Base-by-base conservation (phyloP, 2,888 invertebrate species). In the Horisme vitalbata region DNA sequence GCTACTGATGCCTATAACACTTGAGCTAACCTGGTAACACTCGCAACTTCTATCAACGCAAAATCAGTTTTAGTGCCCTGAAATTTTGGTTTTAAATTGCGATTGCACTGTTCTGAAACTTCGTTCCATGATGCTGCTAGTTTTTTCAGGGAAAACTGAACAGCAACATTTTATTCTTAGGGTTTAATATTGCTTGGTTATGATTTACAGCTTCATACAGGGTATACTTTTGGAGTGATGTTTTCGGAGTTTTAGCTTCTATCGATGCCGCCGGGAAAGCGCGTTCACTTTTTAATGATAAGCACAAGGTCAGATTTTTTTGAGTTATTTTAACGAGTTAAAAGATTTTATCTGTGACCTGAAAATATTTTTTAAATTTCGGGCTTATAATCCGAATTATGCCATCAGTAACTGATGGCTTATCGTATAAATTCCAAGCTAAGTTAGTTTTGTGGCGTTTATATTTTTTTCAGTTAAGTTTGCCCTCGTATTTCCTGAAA, bases 241-340 rank as follows among this genome's bases (percentile, higher is more conserved):
- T 5, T 21, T 7, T 9, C 1, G 4, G 24, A 9, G 5, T 10
- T 9, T 4, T 10, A 9, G 7, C 12, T 27, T 13, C 38, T 32
- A 41, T 36, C 45, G 68, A 63, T 63, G 62, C 65, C 55, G 20
- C 11, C 26, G 10, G 11, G 23, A 28, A 41, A 41, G 5, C 20
- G 13, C 61, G 62, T 59, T 65, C 61, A 60, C 57, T 55, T 55
- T 62, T 61, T 71, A 71, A 71, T 70, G 72, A 71, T 71, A 69
- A 68, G 65, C 62, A 5, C 24, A 47, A 47, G 37, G 37, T 30
- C 26, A 28, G 6, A 21, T 15, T 36, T 13, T 44, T 47, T 38
- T 23, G 20, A 43, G 38, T 38, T 26, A 48, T 44, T 48, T 31
- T 43, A 48, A 48, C 15, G 24, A 38, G 38, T 34, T 30, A 5